These are phyloP conservation scores for Cydia strobilella DNA, from an alignment of 1,140 invertebrate genomes.

Conservation along the genomic window DNA sequence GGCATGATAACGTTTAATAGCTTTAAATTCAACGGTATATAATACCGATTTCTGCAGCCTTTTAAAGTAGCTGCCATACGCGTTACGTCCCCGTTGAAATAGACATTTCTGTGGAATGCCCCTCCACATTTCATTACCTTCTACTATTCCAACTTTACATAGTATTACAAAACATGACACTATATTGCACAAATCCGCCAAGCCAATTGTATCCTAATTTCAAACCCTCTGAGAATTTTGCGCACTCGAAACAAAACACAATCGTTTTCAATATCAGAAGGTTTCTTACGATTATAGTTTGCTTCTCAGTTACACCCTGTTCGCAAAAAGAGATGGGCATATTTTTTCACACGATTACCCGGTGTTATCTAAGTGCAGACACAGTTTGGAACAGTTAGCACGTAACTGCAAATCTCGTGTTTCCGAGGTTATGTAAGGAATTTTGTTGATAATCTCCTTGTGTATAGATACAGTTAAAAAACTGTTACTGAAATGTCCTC, in stretches of 20 bases:
- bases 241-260: neutral
- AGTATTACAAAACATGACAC: neutral
- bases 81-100: too few species aligned
- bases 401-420: conserved; percentile 18
- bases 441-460: neutral
- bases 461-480: neutral
- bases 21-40: too few species aligned
- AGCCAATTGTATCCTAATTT: neutral
- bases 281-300: neutral
- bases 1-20: too few species aligned
- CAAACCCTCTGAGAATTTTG: conserved; percentile 4
- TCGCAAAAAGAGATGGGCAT: neutral
- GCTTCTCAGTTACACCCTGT: neutral
- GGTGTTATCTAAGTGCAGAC: neutral
- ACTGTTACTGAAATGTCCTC: neutral
- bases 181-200: neutral
- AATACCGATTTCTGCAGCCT: too few species aligned
- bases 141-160: too few species aligned
- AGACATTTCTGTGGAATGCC: too few species aligned
- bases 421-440: conserved; percentile 19
- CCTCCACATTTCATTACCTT: too few species aligned
- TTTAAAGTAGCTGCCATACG: too few species aligned
- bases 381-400: conserved; percentile 7
- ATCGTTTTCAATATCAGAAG: neutral
- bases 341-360: conserved; percentile 6